These are phyloP conservation scores for Xenus cinereus DNA, from an alignment of 2,113 vertebrate species.

Conservation along the genomic window DNA sequence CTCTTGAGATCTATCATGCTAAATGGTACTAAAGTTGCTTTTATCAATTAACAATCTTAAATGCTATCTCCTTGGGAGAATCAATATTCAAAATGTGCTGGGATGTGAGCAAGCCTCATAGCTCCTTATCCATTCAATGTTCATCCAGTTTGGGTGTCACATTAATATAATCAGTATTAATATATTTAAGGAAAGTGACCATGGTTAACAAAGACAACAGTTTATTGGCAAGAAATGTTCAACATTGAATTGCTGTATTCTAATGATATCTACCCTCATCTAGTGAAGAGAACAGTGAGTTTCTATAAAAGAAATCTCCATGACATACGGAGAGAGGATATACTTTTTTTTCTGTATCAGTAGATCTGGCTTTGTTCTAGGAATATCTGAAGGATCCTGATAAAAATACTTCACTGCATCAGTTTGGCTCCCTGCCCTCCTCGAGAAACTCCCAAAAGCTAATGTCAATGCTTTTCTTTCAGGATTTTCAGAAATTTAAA, in stretches of 20 bases:
- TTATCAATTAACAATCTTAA: slow-evolving; percentile 35
- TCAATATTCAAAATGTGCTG: not conserved
- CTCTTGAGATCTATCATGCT: slow-evolving; percentile 1
- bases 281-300: not conserved
- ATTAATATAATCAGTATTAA: not conserved
- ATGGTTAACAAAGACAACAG: not conserved
- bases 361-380: not conserved
- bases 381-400: not conserved
- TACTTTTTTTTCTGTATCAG: not conserved
- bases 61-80: not conserved
- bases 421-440: not conserved
- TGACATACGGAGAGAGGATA: not conserved
- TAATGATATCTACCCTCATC: not conserved
- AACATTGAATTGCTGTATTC: not conserved
- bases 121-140: not conserved
- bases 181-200: not conserved
- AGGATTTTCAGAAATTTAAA: not conserved
- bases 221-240: not conserved
- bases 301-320: not conserved
- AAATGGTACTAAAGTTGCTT: slow-evolving; percentile 16
- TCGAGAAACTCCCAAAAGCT: not conserved
- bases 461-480: not conserved
- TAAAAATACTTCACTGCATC: not conserved
- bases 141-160: not conserved
- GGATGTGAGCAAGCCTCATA: not conserved